These are phyloP conservation scores for Neofelis nebulosa DNA, from an alignment of 2,113 vertebrate genomes.

Conservation along the genomic window DNA sequence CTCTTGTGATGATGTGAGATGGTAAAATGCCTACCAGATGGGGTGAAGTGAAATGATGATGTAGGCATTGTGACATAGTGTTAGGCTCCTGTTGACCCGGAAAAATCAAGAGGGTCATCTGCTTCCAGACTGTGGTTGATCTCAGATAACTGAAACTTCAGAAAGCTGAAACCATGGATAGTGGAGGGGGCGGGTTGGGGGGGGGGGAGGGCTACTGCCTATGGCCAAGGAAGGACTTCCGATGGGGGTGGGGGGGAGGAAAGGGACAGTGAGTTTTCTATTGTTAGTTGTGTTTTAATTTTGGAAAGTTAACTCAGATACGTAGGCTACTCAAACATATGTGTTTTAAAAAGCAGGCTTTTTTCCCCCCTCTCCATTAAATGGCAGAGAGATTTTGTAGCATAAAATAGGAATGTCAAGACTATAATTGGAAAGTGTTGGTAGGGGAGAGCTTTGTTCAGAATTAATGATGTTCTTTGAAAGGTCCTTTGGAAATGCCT, in stretches of 20 bases:
- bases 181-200: neutral
- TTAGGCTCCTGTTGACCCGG: neutral
- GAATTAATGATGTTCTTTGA: constrained; percentile 55
- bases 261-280: neutral
- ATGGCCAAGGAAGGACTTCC: neutral
- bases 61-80: neutral
- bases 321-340: neutral
- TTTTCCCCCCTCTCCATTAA: neutral
- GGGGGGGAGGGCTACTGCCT: neutral
- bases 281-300: constrained; percentile 21
- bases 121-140: neutral
- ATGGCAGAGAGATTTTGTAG: constrained; percentile 44
- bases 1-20: neutral
- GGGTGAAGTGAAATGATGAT: neutral
- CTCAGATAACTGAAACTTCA: neutral
- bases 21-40: neutral
- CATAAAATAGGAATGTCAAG: constrained; percentile 43
- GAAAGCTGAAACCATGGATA: neutral
- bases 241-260: no score
- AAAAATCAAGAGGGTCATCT: neutral
- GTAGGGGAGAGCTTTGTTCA: constrained; percentile 48
- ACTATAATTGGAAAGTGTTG: constrained; percentile 51
- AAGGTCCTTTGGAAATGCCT: constrained; percentile 33
- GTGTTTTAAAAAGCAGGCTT: neutral
- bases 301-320: neutral